Conservation (phyloP, 2,888 invertebrate genomes). For the Scaptomyza parva region DNA sequence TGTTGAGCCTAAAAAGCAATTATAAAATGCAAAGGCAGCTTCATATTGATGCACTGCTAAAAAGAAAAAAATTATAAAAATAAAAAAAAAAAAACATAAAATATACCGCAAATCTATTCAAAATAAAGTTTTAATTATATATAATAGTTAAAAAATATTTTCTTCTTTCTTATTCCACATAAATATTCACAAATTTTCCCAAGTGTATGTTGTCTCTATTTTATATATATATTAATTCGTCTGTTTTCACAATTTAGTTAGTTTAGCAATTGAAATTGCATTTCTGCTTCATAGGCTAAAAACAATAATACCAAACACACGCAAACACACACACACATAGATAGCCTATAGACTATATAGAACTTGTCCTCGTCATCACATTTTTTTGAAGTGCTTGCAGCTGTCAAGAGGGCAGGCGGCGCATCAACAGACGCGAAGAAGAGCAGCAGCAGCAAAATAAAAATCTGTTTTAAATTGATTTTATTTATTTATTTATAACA, state of each 20-base stretch:
- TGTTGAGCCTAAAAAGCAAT: slow-evolving; percentile 69
- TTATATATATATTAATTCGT: slow-evolving; percentile 22
- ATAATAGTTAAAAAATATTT: no score
- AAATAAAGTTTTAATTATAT: no score
- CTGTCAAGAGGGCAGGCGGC: slow-evolving; percentile 17
- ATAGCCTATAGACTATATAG: slow-evolving; percentile 6
- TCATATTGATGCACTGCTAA: slow-evolving; percentile 6
- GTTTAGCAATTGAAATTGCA: slow-evolving; percentile 62
- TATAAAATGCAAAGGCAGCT: slow-evolving; percentile 65
- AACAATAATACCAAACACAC: slow-evolving; percentile 55
- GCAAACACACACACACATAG: slow-evolving; percentile 2
- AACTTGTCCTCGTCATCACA: slow-evolving; percentile 19
- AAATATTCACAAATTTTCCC: background rate
- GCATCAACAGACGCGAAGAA: slow-evolving; percentile 17
- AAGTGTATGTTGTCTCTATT: slow-evolving; percentile 1
- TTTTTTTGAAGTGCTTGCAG: slow-evolving; percentile 43
- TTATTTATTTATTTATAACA: slow-evolving; percentile 76
- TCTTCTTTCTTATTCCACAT: background rate
- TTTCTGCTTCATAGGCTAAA: slow-evolving; percentile 56
- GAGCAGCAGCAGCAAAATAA: slow-evolving; percentile 7
- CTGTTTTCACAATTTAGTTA: slow-evolving; percentile 24
- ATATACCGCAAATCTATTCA: no score
- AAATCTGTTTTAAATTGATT: slow-evolving; percentile 67
- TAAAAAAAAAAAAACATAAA: no score
- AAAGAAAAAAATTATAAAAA: background rate